These are phyloP conservation scores for Sitodiplosis mosellana DNA, from an alignment of 1,140 invertebrate species.

Conservation along the genomic window DNA sequence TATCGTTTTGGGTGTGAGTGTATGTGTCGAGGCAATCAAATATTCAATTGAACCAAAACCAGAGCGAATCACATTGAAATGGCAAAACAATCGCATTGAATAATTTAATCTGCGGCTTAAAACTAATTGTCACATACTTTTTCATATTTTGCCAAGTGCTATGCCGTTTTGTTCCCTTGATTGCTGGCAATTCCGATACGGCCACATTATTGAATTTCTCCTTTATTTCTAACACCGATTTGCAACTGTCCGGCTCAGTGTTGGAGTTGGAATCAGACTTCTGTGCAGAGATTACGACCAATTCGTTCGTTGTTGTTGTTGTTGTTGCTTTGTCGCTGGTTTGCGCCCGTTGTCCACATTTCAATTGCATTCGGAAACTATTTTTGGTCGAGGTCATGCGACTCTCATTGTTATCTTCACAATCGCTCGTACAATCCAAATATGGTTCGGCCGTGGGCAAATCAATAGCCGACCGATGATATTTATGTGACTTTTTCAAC, in stretches of 20 bases:
- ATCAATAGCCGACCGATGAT: slow-evolving; percentile 21
- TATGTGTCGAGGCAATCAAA: no score
- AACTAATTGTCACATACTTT: slow-evolving; percentile 1
- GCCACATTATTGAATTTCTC: slow-evolving; percentile 10
- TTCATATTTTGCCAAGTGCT: slow-evolving; percentile 23
- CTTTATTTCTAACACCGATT: neutral
- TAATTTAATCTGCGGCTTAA: no score
- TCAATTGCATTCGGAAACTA: slow-evolving; percentile 7
- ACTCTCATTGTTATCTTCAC: slow-evolving; percentile 19
- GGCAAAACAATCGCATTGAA: no score
- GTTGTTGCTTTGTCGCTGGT: slow-evolving; percentile 7
- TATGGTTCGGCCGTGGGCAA: slow-evolving; percentile 33
- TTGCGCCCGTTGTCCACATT: slow-evolving; percentile 14
- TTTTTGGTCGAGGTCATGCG: no score
- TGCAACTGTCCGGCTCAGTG: slow-evolving; percentile 10
- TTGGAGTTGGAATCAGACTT: neutral
- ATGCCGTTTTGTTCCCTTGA: slow-evolving; percentile 11
- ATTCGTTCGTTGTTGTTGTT: slow-evolving; percentile 18
- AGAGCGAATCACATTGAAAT: no score
- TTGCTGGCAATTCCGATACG: slow-evolving; percentile 6
- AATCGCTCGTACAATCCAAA: slow-evolving; percentile 31
- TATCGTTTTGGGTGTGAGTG: slow-evolving; percentile 1
- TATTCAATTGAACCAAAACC: no score
- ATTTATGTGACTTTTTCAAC: neutral
- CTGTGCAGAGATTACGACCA: slow-evolving; percentile 18